Evolutionary conservation across 2,888 invertebrate genomes (phyloP), one percentile per base, ranked within the genome.

Genomic region (Trimorus sp.): DNA sequence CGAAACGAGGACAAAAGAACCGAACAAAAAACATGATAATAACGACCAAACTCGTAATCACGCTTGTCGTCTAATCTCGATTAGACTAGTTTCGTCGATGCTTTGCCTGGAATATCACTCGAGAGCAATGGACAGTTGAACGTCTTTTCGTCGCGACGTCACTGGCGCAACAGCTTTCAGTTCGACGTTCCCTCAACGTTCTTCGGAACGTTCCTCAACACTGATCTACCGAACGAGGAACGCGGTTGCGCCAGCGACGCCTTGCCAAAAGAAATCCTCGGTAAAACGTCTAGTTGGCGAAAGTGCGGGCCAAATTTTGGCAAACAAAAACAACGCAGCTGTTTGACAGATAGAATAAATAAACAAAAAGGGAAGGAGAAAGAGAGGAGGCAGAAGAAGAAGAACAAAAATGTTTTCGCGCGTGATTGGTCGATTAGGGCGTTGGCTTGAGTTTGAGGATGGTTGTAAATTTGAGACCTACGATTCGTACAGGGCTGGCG

Each of bases 401-500:
- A 65, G n/a, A n/a, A n/a, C n/a, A n/a, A n/a, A n/a, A n/a, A n/a
- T n/a, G n/a, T n/a, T 42, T 51, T 36, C 66, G 68, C 68, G 63
- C 36, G 8, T 53, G 60, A 54, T 14, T 65, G 37, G 38, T 70
- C 60, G 54, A 84, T 88, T 86, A 87, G 88, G 89, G 88, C 87
- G 49, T 36, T 59, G 63, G 73, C 69, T 54, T 62, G 65, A 53
- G 42, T 71, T 12, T 45, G 88, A 88, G 88, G 89, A 88, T 89
- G 88, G 87, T 87, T 88, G 89, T 89, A 68, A 82, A 74, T 80
- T 84, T 83, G 84, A 83, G 81, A 82, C 81, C 77, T 82, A 82
- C 81, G 77, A 82, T 82, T 82, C 88, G 90, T 89, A 90, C 88
- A 89, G 91, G 90, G 90, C 91, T 91, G 91, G 91, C 89, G 91